Conservation (phyloP, 2,113 vertebrate genomes). For the Mixornis gularis region DNA sequence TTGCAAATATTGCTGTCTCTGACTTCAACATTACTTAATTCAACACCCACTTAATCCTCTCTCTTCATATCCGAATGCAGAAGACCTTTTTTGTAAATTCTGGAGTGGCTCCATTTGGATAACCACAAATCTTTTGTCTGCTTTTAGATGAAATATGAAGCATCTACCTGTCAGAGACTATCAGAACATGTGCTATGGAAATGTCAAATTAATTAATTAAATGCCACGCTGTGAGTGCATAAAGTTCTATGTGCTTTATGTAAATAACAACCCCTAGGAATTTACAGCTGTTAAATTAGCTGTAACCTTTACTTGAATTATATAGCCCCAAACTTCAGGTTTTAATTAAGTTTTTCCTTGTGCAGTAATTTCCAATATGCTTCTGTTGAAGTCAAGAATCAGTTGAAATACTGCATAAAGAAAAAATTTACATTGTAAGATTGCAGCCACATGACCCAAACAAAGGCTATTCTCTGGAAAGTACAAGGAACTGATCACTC, state of each 20-base stretch:
- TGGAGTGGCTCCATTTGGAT: background rate
- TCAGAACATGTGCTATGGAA: slow-evolving; percentile 2
- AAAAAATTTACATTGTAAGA: background rate
- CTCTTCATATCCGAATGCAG: background rate
- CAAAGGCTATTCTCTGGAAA: background rate
- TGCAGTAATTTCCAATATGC: slow-evolving; percentile 5
- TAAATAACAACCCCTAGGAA: slow-evolving; percentile 10
- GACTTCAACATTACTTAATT: background rate
- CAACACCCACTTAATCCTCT: background rate
- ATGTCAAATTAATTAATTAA: slow-evolving; percentile 50
- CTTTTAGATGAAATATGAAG: slow-evolving; percentile 1
- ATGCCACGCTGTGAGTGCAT: slow-evolving; percentile 1
- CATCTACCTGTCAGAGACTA: background rate
- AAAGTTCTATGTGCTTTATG: slow-evolving; percentile 9
- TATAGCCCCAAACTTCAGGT: background rate
- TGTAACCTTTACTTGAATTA: slow-evolving; percentile 37
- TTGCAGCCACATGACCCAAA: background rate
- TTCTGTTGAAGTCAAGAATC: background rate
- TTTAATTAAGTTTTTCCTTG: slow-evolving; percentile 34
- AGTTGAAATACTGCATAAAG: background rate
- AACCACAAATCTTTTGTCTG: background rate
- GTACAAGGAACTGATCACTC: background rate
- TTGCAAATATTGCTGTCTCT: background rate
- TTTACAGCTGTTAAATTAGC: slow-evolving; percentile 48
- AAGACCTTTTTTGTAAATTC: background rate